Conservation (phyloP, 2,113 vertebrate species). For the Apteryx mantelli region DNA sequence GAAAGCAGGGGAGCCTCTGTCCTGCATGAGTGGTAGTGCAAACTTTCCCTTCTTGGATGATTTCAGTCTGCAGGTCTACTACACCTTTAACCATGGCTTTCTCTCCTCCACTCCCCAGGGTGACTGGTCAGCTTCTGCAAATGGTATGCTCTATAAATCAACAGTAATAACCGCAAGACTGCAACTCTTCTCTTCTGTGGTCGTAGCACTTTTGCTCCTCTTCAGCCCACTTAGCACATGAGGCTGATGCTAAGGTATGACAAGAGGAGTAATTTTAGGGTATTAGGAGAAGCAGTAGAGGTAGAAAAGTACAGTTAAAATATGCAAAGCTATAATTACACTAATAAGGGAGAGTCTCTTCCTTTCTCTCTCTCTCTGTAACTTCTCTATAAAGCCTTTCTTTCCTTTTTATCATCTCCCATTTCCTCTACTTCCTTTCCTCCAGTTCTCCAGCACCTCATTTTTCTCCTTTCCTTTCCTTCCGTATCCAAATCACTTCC, state of each 20-base stretch:
- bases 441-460: neutral
- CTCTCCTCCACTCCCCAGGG: neutral
- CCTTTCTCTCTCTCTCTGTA: neutral
- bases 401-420: neutral
- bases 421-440: neutral
- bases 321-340: neutral
- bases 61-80: neutral
- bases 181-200: neutral
- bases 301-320: neutral
- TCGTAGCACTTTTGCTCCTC: neutral
- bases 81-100: neutral
- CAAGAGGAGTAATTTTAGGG: neutral
- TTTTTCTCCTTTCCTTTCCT: neutral
- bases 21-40: neutral
- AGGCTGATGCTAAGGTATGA: neutral
- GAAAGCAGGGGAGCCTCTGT: neutral
- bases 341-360: neutral
- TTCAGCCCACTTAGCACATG: neutral
- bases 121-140: neutral
- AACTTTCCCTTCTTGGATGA: neutral
- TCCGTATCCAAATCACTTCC: neutral
- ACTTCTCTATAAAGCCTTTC: neutral
- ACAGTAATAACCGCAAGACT: neutral
- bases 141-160: neutral
- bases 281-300: neutral